Conservation (phyloP, 2,888 invertebrate species). For the Macrosiphum euphorbiae region DNA sequence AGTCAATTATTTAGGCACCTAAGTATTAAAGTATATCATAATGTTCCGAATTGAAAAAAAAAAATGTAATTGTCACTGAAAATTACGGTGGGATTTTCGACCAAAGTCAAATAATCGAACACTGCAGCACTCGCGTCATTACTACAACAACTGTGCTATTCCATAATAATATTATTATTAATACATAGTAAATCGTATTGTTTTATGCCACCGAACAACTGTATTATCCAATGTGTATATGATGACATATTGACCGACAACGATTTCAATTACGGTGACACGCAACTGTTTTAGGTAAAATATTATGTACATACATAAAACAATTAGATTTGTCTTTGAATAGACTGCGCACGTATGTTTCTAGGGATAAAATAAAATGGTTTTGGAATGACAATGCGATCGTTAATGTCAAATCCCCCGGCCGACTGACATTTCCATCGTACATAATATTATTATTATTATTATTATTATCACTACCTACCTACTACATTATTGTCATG, state of each 20-base stretch:
- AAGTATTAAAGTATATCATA: neutral
- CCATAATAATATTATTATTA: neutral
- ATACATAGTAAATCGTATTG: neutral
- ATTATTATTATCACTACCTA: neutral
- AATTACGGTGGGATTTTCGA: neutral
- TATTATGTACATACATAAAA: neutral
- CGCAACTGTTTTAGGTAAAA: conserved; percentile 5
- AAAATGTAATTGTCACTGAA: neutral
- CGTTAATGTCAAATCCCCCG: neutral
- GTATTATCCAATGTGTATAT: neutral
- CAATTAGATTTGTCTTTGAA: neutral
- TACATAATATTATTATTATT: neutral
- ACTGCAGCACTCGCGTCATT: neutral
- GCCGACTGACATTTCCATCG: conserved; percentile 7
- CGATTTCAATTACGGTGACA: neutral
- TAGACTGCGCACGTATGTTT: neutral
- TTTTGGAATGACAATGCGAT: neutral
- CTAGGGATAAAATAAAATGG: conserved; percentile 17
- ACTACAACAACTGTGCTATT: neutral
- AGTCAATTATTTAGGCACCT: neutral
- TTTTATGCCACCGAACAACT: neutral
- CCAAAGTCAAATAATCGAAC: neutral
- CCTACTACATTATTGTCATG: neutral
- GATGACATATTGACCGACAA: conserved; percentile 13
- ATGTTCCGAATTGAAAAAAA: neutral